Conservation (phyloP, 1,140 invertebrate genomes). For the Aphelinus atriplicis region DNA sequence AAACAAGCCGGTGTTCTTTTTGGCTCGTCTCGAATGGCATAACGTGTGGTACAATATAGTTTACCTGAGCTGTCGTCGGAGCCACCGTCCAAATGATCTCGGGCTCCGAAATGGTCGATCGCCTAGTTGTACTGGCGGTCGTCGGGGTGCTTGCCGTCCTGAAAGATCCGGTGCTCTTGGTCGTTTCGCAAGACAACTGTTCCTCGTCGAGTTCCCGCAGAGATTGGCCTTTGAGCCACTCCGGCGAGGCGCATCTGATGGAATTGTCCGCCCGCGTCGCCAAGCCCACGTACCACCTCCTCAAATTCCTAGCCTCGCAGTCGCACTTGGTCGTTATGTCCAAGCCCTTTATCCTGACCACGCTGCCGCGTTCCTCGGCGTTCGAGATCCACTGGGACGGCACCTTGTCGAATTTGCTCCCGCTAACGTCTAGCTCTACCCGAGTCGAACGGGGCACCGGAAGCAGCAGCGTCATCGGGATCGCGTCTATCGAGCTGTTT, state of each 20-base stretch:
- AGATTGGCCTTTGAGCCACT: conserved; percentile 73
- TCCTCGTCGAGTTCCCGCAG: conserved; percentile 81
- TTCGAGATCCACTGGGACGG: conserved; percentile 80
- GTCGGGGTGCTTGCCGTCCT: conserved; percentile 56
- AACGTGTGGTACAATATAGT: background rate
- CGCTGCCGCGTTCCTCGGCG: conserved; percentile 81
- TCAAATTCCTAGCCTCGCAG: conserved; percentile 81
- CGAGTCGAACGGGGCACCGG: conserved; percentile 88
- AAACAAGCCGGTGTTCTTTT: no score
- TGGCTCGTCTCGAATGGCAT: no score
- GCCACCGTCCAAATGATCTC: conserved; percentile 89
- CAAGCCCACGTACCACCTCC: conserved; percentile 74
- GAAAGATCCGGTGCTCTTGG: conserved; percentile 57
- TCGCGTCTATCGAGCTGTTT: conserved; percentile 80
- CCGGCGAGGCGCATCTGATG: conserved; percentile 73
- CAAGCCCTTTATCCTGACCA: conserved; percentile 77
- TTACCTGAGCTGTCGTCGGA: conserved; percentile 64
- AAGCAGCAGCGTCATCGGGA: conserved; percentile 85
- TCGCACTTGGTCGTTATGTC: conserved; percentile 84
- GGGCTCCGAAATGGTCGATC: conserved; percentile 73
- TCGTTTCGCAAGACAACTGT: conserved; percentile 78
- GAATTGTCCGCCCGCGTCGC: conserved; percentile 60
- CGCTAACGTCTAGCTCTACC: conserved; percentile 80
- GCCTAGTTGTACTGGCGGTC: conserved; percentile 54
- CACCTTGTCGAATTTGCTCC: conserved; percentile 79